phyloP scores from a whole-genome alignment of 2,797 vertebrate species.

The Coregonus suidteri region DNA sequence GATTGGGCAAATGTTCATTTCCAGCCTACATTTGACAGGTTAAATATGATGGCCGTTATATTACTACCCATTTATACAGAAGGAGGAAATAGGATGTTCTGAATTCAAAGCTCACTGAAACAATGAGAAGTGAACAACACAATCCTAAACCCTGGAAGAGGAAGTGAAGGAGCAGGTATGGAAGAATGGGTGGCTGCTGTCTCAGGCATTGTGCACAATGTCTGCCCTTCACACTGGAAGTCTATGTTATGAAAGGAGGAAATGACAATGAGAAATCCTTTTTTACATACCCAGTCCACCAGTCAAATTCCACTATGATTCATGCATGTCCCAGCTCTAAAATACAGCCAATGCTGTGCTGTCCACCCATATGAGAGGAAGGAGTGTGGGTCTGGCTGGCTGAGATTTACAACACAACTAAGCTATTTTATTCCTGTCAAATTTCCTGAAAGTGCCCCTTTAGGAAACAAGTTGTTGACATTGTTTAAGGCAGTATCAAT shows the following conservation, averaged over 20 bases:
- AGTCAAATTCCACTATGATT: constrained; percentile 26
- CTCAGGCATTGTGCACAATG: constrained; percentile 57
- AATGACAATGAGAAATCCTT: constrained; percentile 57
- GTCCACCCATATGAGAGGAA: background rate
- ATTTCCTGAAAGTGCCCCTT: background rate
- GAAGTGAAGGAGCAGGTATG: constrained; percentile 63
- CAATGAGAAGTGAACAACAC: constrained; percentile 60
- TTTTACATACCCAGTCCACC: constrained; percentile 47
- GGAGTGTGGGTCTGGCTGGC: background rate
- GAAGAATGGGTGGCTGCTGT: constrained; percentile 50
- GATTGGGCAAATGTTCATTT: background rate
- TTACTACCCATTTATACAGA: constrained; percentile 41
- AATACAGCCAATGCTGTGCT: background rate
- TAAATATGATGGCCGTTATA: constrained; percentile 39
- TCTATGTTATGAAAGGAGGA: constrained; percentile 46
- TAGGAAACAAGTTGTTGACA: background rate
- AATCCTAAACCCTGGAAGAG: constrained; percentile 51
- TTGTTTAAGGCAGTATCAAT: background rate
- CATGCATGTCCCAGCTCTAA: constrained; percentile 36
- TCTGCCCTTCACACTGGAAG: constrained; percentile 58
- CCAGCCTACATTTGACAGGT: constrained; percentile 12
- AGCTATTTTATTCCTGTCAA: background rate
- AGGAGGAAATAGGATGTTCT: constrained; percentile 52
- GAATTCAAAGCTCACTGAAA: constrained; percentile 56
- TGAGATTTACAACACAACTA: background rate